A percentile compares a stretch with the other conserved stretches of the same genome.
Evolutionary conservation across 2,888 invertebrate genomes (phyloP).

Genomic region (Drosophila anomalata): DNA sequence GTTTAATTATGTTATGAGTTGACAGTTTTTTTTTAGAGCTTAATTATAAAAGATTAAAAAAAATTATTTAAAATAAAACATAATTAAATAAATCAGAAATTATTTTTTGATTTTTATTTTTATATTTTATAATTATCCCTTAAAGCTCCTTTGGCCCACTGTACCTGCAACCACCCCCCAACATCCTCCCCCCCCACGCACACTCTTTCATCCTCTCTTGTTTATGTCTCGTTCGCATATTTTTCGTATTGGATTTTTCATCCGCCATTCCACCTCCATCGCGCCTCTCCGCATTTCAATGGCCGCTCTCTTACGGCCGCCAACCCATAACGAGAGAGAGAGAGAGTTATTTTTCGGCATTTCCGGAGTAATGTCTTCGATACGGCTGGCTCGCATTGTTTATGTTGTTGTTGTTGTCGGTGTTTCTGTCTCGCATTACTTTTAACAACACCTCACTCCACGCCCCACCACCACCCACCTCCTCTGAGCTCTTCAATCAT

Average conservation of each 20-base stretch:
- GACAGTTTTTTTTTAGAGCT: too few species aligned
- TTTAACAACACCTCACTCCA: background rate
- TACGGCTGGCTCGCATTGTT: conserved; percentile 37
- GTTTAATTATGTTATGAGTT: too few species aligned
- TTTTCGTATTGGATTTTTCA: conserved; percentile 43
- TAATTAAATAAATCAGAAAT: too few species aligned
- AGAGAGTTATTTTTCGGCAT: conserved; percentile 70
- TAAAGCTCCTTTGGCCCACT: background rate
- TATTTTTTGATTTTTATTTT: too few species aligned
- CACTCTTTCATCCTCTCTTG: background rate
- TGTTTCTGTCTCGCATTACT: conserved; percentile 29
- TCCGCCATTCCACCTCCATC: conserved; percentile 10
- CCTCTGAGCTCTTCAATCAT: background rate
- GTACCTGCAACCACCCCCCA: background rate
- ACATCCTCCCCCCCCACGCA: background rate
- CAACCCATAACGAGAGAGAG: background rate
- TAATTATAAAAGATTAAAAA: too few species aligned
- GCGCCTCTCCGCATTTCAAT: background rate
- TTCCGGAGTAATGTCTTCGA: conserved; percentile 78
- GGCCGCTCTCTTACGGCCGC: background rate
- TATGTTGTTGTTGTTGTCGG: conserved; percentile 16
- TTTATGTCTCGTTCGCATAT: conserved; percentile 18
- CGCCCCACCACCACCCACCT: background rate
- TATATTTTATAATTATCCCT: too few species aligned
- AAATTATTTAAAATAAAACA: too few species aligned